Base-by-base conservation (phyloP, 2,888 invertebrate species). In the Phlogophora meticulosa region DNA sequence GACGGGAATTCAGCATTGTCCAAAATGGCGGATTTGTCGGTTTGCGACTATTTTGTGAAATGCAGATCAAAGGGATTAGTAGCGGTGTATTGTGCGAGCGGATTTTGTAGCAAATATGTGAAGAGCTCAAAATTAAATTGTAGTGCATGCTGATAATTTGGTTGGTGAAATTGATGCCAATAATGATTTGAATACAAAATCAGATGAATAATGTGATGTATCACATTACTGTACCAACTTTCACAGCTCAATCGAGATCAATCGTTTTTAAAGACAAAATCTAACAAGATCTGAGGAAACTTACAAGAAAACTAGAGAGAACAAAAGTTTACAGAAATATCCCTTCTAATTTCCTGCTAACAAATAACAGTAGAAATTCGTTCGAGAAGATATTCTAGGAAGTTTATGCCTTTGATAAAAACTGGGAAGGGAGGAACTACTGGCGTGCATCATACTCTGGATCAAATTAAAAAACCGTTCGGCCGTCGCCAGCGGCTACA, bases 381-480 rank as follows among this genome's bases (percentile, higher is more conserved):
- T 34, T 62, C 43, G 48, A 48, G 17, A 59, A 75, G 42, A 57
- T 57, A 48, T 38, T 15, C 7, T 15, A 52, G 67, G 52, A 67
- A 43, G 28, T 64, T 60, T 28, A 55, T 40, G 40, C 36, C 59
- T 76, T 81, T 76, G 58, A 61, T 53, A 72, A 79, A 69, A 71
- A 71, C 9, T 59, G 17, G 24, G 15, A 46, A 56, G 13, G 43
- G 4, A 24, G 61, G 52, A 65, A 58, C 70, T 72, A 76, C 75
- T 78, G 57, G 76, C 63, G 81, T 76, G 76, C 81, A 82, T 84
- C 81, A 82, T 84, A 80, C 75, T 81, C 75, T 72, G 83, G 84
- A 87, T 87, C 81, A 86, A 88, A 89, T 90, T 87, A 88, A 91
- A 90, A 91, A 90, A 83, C 86, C 83, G 83, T 82, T 80, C 82